Evolutionary conservation across 1,140 invertebrate species (phyloP), one percentile per base, ranked within the genome.

Genomic region (Nasonia longicornis): DNA sequence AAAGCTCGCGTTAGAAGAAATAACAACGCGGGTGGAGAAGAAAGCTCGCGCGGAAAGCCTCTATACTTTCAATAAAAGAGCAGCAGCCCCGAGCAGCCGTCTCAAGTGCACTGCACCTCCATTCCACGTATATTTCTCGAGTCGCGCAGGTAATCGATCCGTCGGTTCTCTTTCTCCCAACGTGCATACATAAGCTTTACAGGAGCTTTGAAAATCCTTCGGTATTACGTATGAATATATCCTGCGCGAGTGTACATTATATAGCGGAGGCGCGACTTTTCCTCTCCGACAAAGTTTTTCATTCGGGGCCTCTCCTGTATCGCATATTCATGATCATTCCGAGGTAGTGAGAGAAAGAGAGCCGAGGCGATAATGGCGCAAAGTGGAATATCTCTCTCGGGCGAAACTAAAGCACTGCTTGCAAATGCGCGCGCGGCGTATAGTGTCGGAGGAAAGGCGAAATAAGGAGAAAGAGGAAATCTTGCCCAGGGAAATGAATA

Each of bases 281-380:
- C 31, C 29, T n/a, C 29, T n/a, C 35, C 35, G 69, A 20, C 48
- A 74, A 77, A 69, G 75, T 77, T 77, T 77, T 79, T 71, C 77
- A 52, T 42, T 69, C 76, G 26, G 12, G 38, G 16, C 4, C 31
- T 35, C 31, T 3, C 31, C 63, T 11, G 45, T 71, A 71, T 71
- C 77, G 77, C 77, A 79, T 79, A 79, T 79, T 79, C 77, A 79
- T 79, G 77, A 58, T 58, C 26, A 29, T 38, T 35, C 74, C 63
- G 0, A 42, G 38, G 10, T 7, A 42, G 29, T 20, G 76, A 26
- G 12, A 31, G 31, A 31, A 4, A 31, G 31, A 31, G 76, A 26
- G 12, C 26, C 69, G 69, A 31, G 26, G 67, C 63, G 77, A 71
- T 79, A 79, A 79, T 79, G 77, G 67, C 77, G 22, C 10, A 79